These are phyloP conservation scores for Scotopteryx bipunctaria DNA, from an alignment of 2,888 invertebrate species.

Conservation along the genomic window DNA sequence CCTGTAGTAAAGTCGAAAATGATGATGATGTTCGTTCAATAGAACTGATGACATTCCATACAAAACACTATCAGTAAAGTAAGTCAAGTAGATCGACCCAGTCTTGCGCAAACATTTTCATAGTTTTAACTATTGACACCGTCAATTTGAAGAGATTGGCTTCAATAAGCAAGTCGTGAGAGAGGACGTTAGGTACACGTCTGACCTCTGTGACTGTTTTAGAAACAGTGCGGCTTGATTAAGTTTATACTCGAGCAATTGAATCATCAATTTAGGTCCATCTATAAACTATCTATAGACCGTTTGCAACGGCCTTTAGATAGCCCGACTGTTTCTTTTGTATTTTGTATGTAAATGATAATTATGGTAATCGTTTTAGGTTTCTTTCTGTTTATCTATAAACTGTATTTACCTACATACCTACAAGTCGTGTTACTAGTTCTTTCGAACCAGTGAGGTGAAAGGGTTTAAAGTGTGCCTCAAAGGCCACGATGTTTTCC, in stretches of 20 bases:
- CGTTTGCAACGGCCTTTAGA: too few species aligned
- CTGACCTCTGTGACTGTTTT: not conserved
- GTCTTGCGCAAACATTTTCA: constrained; percentile 19
- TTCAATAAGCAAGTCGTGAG: constrained; percentile 26
- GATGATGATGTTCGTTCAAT: not conserved
- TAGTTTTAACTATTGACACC: constrained; percentile 23
- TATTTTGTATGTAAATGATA: too few species aligned
- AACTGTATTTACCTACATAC: too few species aligned
- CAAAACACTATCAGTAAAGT: not conserved
- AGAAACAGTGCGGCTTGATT: constrained; percentile 1
- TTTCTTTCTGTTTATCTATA: too few species aligned
- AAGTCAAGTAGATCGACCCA: not conserved
- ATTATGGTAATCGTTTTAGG: too few species aligned
- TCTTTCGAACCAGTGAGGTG: too few species aligned
- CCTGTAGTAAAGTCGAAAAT: too few species aligned
- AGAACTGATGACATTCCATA: not conserved
- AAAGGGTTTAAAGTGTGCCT: too few species aligned
- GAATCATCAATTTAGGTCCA: not conserved
- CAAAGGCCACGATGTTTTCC: too few species aligned
- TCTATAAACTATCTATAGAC: too few species aligned
- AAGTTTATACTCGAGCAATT: not conserved
- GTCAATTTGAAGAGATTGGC: constrained; percentile 25
- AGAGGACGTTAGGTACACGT: constrained; percentile 9
- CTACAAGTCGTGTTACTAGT: too few species aligned
- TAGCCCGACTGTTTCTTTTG: too few species aligned